Conservation (phyloP, 2,797 vertebrate species). For the Gastrophryne carolinensis region DNA sequence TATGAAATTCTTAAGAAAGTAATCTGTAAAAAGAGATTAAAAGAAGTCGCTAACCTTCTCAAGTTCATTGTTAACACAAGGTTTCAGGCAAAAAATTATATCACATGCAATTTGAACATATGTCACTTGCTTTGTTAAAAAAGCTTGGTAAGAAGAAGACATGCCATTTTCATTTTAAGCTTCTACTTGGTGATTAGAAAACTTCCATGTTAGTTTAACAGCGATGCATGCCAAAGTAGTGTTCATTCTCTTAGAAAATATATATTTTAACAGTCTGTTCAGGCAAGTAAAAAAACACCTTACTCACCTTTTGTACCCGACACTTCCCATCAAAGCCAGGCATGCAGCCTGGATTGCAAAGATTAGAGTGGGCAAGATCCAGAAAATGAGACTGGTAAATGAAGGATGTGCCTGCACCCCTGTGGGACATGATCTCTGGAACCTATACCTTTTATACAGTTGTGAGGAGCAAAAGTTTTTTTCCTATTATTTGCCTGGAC, state of each 20-base stretch:
- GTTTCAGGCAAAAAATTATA: slow-evolving; percentile 20
- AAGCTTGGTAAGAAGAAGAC: slow-evolving; percentile 18
- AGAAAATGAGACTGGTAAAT: too few relatives aligned
- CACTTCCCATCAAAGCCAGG: too few relatives aligned
- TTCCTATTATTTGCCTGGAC: too few relatives aligned
- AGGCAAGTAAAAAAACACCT: too few relatives aligned
- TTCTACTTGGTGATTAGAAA: slow-evolving; percentile 22
- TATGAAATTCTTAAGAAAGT: slow-evolving; percentile 47
- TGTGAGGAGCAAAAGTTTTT: too few relatives aligned
- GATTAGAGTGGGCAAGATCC: too few relatives aligned
- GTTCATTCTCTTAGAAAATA: slow-evolving; percentile 21
- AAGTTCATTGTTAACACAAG: slow-evolving; percentile 48
- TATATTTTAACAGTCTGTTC: too few relatives aligned
- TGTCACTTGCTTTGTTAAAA: slow-evolving; percentile 46
- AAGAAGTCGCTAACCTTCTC: slow-evolving; percentile 49
- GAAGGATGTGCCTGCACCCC: too few relatives aligned
- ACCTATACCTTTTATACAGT: too few relatives aligned
- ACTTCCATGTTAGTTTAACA: background rate
- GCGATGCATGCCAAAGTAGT: slow-evolving; percentile 25
- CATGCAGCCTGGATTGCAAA: too few relatives aligned
- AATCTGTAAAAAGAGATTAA: slow-evolving; percentile 51
- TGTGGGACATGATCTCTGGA: too few relatives aligned
- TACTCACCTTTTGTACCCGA: too few relatives aligned
- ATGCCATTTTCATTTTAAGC: slow-evolving; percentile 23
- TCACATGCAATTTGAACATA: slow-evolving; percentile 47